Conservation (phyloP, 2,888 invertebrate genomes). For the Cyclophora punctaria region DNA sequence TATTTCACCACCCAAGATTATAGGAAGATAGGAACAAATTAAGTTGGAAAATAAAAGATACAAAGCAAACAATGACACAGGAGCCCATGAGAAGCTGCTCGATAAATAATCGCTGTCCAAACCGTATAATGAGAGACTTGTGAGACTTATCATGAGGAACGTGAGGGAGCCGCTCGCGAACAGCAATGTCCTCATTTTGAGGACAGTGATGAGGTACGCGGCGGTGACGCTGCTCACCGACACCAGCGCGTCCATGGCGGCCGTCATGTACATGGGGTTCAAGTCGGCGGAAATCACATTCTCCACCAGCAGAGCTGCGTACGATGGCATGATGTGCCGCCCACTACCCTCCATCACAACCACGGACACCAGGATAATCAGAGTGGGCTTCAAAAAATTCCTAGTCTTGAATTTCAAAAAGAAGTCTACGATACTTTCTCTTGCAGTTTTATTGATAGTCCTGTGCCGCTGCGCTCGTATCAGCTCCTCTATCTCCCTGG, state of each 20-base stretch:
- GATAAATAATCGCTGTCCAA: constrained; percentile 26
- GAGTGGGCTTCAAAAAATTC: constrained; percentile 41
- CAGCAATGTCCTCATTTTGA: constrained; percentile 36
- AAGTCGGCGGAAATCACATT: constrained; percentile 37
- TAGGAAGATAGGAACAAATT: constrained; percentile 47
- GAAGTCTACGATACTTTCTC: constrained; percentile 16
- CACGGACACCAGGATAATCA: constrained; percentile 30
- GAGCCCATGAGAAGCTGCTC: constrained; percentile 29
- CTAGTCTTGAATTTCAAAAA: constrained; percentile 35
- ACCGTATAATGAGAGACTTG: constrained; percentile 32
- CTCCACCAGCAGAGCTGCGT: constrained; percentile 41
- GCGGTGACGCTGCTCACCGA: no score
- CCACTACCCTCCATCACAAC: constrained; percentile 41
- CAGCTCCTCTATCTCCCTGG: constrained; percentile 35
- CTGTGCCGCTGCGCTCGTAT: constrained; percentile 26
- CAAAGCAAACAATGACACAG: constrained; percentile 31
- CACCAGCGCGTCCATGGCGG: constrained; percentile 19
- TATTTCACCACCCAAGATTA: constrained; percentile 47
- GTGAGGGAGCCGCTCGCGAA: constrained; percentile 40
- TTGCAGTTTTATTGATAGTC: constrained; percentile 8
- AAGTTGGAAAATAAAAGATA: constrained; percentile 47
- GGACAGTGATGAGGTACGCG: no score
- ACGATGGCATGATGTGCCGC: constrained; percentile 44
- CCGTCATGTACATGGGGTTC: constrained; percentile 36
- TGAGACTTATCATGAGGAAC: constrained; percentile 24